Percentiles rank a stretch among this genome's conserved stretches.
Conservation (phyloP, 2,888 invertebrate species). For the Eudemis profundana region DNA sequence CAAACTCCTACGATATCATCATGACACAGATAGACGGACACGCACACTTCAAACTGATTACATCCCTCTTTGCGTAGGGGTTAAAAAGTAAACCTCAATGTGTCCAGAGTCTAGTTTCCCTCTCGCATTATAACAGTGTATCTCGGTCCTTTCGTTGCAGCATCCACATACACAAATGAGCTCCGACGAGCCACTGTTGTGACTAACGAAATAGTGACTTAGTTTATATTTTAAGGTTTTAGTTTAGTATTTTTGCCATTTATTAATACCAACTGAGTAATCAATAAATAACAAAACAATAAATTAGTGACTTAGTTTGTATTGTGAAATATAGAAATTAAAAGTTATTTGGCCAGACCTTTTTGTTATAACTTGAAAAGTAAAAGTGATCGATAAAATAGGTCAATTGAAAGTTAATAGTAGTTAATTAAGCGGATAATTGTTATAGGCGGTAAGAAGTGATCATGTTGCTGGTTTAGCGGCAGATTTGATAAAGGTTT, state of each 20-base stretch:
- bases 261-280: too few species aligned
- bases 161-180: constrained; percentile 9
- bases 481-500: background rate
- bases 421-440: background rate
- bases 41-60: too few species aligned
- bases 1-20: too few species aligned
- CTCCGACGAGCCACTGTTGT: background rate
- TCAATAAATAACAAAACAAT: too few species aligned
- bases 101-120: constrained; percentile 16
- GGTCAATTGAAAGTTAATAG: constrained; percentile 19
- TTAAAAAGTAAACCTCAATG: constrained; percentile 6
- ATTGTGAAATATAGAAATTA: constrained; percentile 1
- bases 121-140: background rate
- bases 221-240: too few species aligned
- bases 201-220: constrained; percentile 4
- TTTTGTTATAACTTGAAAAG: background rate
- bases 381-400: background rate
- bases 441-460: background rate
- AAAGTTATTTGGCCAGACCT: background rate
- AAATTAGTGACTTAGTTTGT: too few species aligned
- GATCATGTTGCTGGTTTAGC: background rate
- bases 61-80: too few species aligned
- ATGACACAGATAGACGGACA: too few species aligned
- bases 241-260: too few species aligned
- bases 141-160: constrained; percentile 9